Evolutionary conservation across 2,797 vertebrate genomes (phyloP), one percentile per base, ranked within the genome.

Genomic region (Coregonus suidteri): DNA sequence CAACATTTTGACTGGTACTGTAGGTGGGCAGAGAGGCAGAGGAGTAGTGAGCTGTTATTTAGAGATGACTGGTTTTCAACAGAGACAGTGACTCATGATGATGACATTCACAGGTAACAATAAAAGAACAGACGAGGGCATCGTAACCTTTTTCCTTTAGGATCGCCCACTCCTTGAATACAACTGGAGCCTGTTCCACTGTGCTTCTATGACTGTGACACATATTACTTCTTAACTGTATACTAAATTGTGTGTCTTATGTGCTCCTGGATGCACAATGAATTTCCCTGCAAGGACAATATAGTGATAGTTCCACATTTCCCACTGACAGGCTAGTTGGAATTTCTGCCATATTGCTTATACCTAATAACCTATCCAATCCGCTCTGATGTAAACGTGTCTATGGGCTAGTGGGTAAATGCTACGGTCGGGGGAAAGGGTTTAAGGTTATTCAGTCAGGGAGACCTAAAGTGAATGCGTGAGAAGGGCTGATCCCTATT

Each of bases 91-190:
- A 47, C 83, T 78, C 82, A 76, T 1, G 1, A 7, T 9, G 51
- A 81, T 0, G 7, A 47, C n/a, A 67, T 35, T 67, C 85, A 70
- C 84, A 88, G 81, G 83, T 79, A 88, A 53, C 25, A 82, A 84
- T 18, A 69, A 83, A 85, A 81, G 76, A 88, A 85, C 82, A 11
- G n/a, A 37, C 20, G 84, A 54, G 66, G 85, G 86, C 14, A 87
- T 87, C 80, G 86, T 76, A 89, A 66, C 76, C 67, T 83, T 84
- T 84, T 85, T 75, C 81, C 86, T 87, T 88, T 87, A 86, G 79
- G 75, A 88, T 75, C 34, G 34, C 78, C 81, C 77, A 75, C 73
- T 79, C 73, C 83, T 54, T 81, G 66, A 67, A 53, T 79, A 31
- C 72, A 73, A 77, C 73, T 75, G 79, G 84, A 80, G 74, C 81